Base-by-base conservation (phyloP, 2,113 vertebrate species). In the Callorhinus ursinus region DNA sequence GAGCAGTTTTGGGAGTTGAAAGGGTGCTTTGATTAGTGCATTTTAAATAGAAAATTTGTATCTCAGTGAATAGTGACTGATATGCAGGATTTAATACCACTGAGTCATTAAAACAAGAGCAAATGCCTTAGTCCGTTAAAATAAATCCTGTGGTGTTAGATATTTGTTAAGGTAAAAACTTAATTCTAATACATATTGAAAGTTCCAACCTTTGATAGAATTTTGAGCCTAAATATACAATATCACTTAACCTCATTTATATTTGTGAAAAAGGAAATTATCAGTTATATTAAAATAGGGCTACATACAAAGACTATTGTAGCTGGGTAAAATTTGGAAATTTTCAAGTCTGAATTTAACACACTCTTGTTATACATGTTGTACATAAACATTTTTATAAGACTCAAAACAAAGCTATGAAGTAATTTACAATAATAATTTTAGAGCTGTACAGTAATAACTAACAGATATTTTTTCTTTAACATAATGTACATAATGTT, bases 31-130 rank as follows among this genome's bases (percentile, higher is more conserved):
- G 39, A 90, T 80, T 28, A 74, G 26, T 82, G 22, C 9, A 21
- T 93, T 94, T 74, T 69, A 88, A 88, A 71, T 26, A 82, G 71
- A 65, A 93, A 84, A 12, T 71, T 88, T 93, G 0, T 67, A 85
- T 55, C 53, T 84, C 72, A 84, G 65, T 24, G 33, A 36, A 76
- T n/a, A 87, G 46, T 51, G 67, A 59, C 16, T 87, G 63, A 87
- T 88, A 87, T 77, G 4, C 14, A 69, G 22, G 22, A 97, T 83
- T 7, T 28, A 63, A 79, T 9, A 49, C 26, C 36, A 88, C 12
- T 31, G 33, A 90, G 22, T 84, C 82, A 95, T 92, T 96, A 72
- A 83, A 83, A 42, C 21, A 90, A 18, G 9, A 83, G n/a, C 51
- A 86, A 89, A 63, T 51, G 5, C 49, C 19, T 87, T 26, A 61